Conservation (phyloP, 2,888 invertebrate genomes). For the Spilosoma lubricipeda region DNA sequence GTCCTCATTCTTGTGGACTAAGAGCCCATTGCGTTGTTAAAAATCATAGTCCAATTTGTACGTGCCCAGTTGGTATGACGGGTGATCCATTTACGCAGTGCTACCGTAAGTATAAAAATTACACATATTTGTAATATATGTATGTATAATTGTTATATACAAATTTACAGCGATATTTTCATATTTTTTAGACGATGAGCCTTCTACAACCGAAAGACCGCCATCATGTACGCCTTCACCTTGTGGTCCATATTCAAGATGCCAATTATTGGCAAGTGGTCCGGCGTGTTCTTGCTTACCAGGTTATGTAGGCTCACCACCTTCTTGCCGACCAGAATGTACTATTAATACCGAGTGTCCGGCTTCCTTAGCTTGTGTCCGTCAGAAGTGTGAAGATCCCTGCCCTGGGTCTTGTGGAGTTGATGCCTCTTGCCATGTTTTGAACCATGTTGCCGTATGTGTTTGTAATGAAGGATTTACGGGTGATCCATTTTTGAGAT, state of each 20-base stretch:
- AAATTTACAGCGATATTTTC: not conserved
- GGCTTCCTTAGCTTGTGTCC: slow-evolving; percentile 91
- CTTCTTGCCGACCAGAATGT: slow-evolving; percentile 93
- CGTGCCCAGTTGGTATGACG: slow-evolving; percentile 93
- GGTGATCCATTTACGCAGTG: slow-evolving; percentile 95
- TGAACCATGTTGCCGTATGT: slow-evolving; percentile 93
- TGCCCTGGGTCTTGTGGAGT: slow-evolving; percentile 94
- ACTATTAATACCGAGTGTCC: slow-evolving; percentile 92
- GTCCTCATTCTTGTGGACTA: slow-evolving; percentile 94
- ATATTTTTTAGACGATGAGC: slow-evolving; percentile 70
- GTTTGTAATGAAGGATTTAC: slow-evolving; percentile 91
- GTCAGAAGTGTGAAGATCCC: slow-evolving; percentile 93
- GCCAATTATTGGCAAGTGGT: slow-evolving; percentile 90
- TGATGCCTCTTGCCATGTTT: slow-evolving; percentile 91
- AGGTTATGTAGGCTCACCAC: slow-evolving; percentile 92
- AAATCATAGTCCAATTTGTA: slow-evolving; percentile 95
- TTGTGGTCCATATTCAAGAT: slow-evolving; percentile 94
- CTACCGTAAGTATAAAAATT: slow-evolving; percentile 87
- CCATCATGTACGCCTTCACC: slow-evolving; percentile 93
- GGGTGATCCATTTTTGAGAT: slow-evolving; percentile 93
- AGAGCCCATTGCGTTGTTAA: slow-evolving; percentile 93
- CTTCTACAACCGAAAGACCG: slow-evolving; percentile 87
- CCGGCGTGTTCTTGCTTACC: slow-evolving; percentile 93
- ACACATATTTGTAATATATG: no score
- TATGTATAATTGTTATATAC: not conserved